A percentile compares a stretch with the other conserved stretches of the same genome.
phyloP scores from a whole-genome alignment of 2,888 invertebrate genomes.

The Punctoribates punctum region DNA sequence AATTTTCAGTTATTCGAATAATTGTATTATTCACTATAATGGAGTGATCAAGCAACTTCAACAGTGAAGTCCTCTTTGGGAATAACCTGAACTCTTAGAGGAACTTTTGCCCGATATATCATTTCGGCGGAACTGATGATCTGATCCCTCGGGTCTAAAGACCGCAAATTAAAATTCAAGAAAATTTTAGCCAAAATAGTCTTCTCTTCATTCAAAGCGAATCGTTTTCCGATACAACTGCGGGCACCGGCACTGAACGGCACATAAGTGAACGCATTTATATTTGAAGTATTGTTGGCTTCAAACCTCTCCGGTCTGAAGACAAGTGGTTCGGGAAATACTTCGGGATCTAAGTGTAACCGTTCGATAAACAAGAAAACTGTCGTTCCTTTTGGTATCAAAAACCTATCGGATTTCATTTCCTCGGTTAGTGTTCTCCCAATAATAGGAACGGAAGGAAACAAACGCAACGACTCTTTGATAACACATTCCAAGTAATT shows the following conservation, averaged over 20 bases:
- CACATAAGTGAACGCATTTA: not conserved
- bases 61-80: not conserved
- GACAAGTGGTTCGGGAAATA: not conserved
- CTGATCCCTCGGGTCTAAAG: not conserved
- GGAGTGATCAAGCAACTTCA: not conserved
- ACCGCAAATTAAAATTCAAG: not conserved
- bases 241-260: slow-evolving; percentile 15
- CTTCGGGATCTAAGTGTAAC: not conserved
- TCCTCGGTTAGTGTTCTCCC: slow-evolving; percentile 48
- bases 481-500: slow-evolving; percentile 55
- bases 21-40: no score
- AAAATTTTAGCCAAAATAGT: slow-evolving; percentile 9
- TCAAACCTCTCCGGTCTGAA: not conserved
- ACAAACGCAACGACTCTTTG: slow-evolving; percentile 54
- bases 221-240: slow-evolving; percentile 4
- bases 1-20: no score
- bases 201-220: not conserved
- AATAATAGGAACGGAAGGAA: slow-evolving; percentile 54
- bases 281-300: no score
- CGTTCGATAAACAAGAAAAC: not conserved
- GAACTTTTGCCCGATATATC: slow-evolving; percentile 7
- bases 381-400: not conserved
- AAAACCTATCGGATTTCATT: not conserved
- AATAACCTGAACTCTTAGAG: not conserved
- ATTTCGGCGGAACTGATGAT: not conserved